Conservation (phyloP, 2,888 invertebrate genomes). For the Rotaria socialis region DNA sequence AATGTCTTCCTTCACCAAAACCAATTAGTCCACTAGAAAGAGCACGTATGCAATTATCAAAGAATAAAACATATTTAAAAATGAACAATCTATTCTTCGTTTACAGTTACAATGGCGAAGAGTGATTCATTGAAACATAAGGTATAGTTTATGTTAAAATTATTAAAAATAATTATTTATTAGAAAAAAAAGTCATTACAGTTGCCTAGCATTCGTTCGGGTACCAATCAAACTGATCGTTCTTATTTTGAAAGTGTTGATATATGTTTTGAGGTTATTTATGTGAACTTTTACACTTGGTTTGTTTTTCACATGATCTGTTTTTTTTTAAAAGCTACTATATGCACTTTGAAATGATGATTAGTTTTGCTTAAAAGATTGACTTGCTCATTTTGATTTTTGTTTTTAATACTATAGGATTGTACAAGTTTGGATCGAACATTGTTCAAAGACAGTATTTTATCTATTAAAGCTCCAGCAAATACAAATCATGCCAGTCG, state of each 20-base stretch:
- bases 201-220: too few species aligned
- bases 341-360: too few species aligned
- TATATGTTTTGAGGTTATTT: too few species aligned
- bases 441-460: neutral
- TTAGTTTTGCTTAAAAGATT: too few species aligned
- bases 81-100: neutral
- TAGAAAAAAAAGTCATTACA: too few species aligned
- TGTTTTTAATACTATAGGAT: neutral
- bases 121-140: neutral
- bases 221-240: too few species aligned
- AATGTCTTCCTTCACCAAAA: conserved; percentile 52
- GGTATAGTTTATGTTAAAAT: neutral
- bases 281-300: too few species aligned
- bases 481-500: neutral
- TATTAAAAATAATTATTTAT: too few species aligned
- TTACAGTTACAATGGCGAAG: neutral
- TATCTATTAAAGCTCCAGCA: neutral
- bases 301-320: neutral
- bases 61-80: too few species aligned
- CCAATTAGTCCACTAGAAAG: neutral
- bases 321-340: neutral
- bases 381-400: too few species aligned
- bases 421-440: neutral
- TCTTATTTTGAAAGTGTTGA: too few species aligned
- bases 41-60: neutral